Evolutionary conservation across 1,140 invertebrate species (phyloP), one percentile per base, ranked within the genome.

Genomic region (Cydia splendana): DNA sequence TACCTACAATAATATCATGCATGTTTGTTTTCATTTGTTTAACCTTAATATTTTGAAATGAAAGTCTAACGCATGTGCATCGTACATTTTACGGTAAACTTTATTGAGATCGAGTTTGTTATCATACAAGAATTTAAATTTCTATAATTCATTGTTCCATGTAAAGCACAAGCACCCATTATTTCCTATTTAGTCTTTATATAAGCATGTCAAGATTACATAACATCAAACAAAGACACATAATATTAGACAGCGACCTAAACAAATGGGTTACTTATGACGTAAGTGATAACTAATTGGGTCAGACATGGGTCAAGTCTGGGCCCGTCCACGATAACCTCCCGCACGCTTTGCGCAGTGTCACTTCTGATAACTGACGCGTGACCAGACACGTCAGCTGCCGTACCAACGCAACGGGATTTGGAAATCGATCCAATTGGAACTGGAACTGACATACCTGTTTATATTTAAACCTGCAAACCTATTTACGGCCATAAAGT

Each of bases 291-390:
- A 89, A 84, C 75, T 86, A 91, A 89, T 87, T 91, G 79, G 89
- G 87, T 87, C 85, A 87, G 82, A 84, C 83, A 82, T 65, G 84
- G 86, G 85, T 91, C 84, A 84, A 78, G 80, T 87, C 80, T 90
- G 86, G 87, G 84, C 75, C 74, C 79, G 82, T 83, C 79, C 75
- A 34, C 76, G 87, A 87, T 88, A 88, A 86, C 85, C 87, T 80
- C 79, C 75, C 82, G 83, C 87, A 88, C 88, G 87, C 84, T 84
- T 78, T 81, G 74, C 67, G 30, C 67, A 71, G 67, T 71, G 67
- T 71, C 67, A 71, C 67, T 42, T 71, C 30, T 71, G 67, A 71
- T 71, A n/a, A 15, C 67, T 45, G n/a, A 71, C 67, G 67, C 67
- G 67, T 71, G 67, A 71, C 34, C 7, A 71, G 67, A 71, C 34